phyloP scores from a whole-genome alignment of 2,888 invertebrate species.

The Eupithecia tripunctaria region DNA sequence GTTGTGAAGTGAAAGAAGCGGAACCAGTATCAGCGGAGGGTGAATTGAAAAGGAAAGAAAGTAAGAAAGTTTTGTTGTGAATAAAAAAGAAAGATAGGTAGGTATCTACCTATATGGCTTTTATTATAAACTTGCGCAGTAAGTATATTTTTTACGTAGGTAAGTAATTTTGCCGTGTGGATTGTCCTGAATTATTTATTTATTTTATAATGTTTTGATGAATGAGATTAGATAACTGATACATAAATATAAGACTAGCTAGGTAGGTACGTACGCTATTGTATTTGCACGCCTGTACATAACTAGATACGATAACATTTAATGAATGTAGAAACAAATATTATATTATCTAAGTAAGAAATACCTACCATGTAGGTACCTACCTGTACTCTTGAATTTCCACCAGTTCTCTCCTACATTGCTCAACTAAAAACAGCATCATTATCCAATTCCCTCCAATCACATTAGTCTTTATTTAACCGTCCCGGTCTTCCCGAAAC shows the following conservation, averaged over 20 bases:
- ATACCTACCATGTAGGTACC: neutral
- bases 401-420: neutral
- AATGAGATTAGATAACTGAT: neutral
- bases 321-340: neutral
- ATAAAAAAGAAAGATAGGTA: neutral
- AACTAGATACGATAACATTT: too few relatives aligned
- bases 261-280: neutral
- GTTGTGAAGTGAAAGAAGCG: constrained; percentile 3
- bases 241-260: neutral
- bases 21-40: neutral
- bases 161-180: too few relatives aligned
- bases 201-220: too few relatives aligned
- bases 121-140: too few relatives aligned
- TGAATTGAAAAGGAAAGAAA: neutral
- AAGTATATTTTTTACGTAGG: too few relatives aligned
- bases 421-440: neutral
- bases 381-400: neutral
- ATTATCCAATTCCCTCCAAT: constrained; percentile 22
- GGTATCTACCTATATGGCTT: too few relatives aligned
- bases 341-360: neutral
- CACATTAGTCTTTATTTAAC: constrained; percentile 24
- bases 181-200: too few relatives aligned
- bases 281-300: neutral
- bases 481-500: constrained; percentile 6
- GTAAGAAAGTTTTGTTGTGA: neutral